These are phyloP conservation scores for Hirtodrosophila confusa DNA, from an alignment of 2,888 invertebrate genomes.

Conservation along the genomic window DNA sequence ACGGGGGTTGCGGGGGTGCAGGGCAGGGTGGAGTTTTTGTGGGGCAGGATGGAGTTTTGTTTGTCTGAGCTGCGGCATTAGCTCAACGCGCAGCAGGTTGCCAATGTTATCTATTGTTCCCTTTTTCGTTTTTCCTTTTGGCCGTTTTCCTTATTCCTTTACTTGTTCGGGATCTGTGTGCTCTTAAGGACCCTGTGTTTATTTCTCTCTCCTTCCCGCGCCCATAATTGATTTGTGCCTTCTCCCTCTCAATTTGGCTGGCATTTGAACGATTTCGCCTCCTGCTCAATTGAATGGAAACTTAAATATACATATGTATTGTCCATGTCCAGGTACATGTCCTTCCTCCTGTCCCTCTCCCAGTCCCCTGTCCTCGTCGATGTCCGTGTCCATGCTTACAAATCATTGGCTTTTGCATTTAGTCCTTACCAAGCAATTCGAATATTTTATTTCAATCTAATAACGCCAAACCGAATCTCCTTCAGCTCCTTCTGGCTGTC, in stretches of 20 bases:
- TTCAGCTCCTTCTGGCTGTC: slow-evolving; percentile 1
- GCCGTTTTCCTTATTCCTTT: slow-evolving; percentile 21
- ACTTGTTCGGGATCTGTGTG: slow-evolving; percentile 16
- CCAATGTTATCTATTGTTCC: slow-evolving; percentile 72
- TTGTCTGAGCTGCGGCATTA: slow-evolving; percentile 75
- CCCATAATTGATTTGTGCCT: slow-evolving; percentile 73
- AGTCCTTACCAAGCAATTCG: slow-evolving; percentile 61
- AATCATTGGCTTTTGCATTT: slow-evolving; percentile 69
- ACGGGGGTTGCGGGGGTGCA: background rate
- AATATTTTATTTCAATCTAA: slow-evolving; percentile 66
- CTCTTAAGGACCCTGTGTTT: slow-evolving; percentile 18
- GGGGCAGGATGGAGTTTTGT: slow-evolving; percentile 45
- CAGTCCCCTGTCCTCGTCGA: slow-evolving; percentile 16
- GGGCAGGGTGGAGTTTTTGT: no score
- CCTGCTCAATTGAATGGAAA: slow-evolving; percentile 68
- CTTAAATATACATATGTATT: slow-evolving; percentile 63
- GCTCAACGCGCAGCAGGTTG: slow-evolving; percentile 69
- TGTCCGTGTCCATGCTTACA: slow-evolving; percentile 62
- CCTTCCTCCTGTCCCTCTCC: slow-evolving; percentile 18
- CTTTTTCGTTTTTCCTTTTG: slow-evolving; percentile 14
- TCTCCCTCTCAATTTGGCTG: slow-evolving; percentile 49
- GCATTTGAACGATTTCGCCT: slow-evolving; percentile 60
- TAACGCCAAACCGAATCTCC: slow-evolving; percentile 52
- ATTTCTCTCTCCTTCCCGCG: background rate
- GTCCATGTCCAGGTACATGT: slow-evolving; percentile 8